A percentile compares a stretch with the other conserved stretches of the same genome.
Conservation (phyloP, 2,797 vertebrate genomes). For the Borostomias antarcticus region DNA sequence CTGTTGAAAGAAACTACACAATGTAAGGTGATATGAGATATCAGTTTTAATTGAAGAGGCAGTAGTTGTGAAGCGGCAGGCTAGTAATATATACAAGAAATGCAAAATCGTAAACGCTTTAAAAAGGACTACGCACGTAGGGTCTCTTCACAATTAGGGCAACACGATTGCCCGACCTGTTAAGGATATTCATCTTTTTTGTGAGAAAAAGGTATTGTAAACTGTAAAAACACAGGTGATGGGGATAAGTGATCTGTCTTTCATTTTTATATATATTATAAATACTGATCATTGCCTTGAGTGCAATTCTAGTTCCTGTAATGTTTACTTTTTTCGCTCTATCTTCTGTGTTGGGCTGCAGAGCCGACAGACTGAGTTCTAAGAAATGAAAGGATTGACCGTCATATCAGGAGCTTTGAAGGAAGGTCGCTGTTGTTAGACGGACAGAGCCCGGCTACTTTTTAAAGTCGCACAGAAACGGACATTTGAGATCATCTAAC, state of each 20-base stretch:
- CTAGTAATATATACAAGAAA: constrained; percentile 63
- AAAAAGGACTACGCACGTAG: constrained; percentile 23
- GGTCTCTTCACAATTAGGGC: constrained; percentile 39
- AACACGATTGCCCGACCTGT: constrained; percentile 21
- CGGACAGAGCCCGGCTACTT: not conserved
- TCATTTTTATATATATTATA: constrained; percentile 60
- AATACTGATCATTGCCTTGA: constrained; percentile 71
- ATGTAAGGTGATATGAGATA: constrained; percentile 34
- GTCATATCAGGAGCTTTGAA: constrained; percentile 67
- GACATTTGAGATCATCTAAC: no score
- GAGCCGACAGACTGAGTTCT: constrained; percentile 59
- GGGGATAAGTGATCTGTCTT: constrained; percentile 50
- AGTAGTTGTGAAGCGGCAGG: constrained; percentile 56
- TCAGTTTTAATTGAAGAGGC: constrained; percentile 60
- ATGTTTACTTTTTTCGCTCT: constrained; percentile 70
- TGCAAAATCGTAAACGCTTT: constrained; percentile 61
- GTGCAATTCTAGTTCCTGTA: constrained; percentile 66
- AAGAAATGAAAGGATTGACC: constrained; percentile 50
- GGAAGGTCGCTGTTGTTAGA: constrained; percentile 46
- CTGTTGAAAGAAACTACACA: constrained; percentile 50
- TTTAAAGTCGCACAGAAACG: no score
- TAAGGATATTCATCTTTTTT: constrained; percentile 32
- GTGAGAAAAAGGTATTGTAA: constrained; percentile 51
- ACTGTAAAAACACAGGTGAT: constrained; percentile 48
- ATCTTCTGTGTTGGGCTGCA: constrained; percentile 75